These are phyloP conservation scores for Andrena fulva DNA, from an alignment of 2,888 invertebrate genomes.

Conservation along the genomic window DNA sequence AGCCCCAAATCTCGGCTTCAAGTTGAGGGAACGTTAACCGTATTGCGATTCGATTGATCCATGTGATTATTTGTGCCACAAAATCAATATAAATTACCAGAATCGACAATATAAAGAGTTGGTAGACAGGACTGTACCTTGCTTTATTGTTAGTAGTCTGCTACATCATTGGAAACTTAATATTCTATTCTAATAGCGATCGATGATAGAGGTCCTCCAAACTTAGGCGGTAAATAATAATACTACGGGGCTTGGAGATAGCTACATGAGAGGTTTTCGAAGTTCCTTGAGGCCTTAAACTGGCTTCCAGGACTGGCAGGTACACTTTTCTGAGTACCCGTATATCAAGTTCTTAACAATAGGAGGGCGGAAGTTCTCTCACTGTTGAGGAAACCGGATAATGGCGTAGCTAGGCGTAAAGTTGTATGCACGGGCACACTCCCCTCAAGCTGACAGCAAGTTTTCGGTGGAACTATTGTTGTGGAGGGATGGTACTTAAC, in stretches of 20 bases:
- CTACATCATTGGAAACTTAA: neutral
- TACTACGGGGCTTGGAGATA: neutral
- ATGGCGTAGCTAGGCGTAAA: conserved; percentile 10
- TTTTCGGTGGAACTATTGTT: neutral
- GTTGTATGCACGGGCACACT: conserved; percentile 21
- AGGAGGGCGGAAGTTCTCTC: conserved; percentile 5
- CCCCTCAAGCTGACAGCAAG: conserved; percentile 6
- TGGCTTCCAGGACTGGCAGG: neutral
- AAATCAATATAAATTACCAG: conserved; percentile 10
- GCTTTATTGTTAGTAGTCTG: no score
- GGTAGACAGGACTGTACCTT: no score
- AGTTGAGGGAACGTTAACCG: conserved; percentile 49
- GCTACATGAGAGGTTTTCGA: neutral
- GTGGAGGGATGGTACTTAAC: neutral
- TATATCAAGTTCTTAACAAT: conserved; percentile 45
- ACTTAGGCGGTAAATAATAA: neutral
- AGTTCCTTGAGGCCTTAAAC: neutral
- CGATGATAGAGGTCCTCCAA: neutral
- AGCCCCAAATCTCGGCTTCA: conserved; percentile 33
- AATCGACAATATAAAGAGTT: neutral
- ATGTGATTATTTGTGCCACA: conserved; percentile 2
- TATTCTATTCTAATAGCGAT: neutral
- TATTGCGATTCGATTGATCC: conserved; percentile 26
- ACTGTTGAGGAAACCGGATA: conserved; percentile 10
- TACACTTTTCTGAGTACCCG: conserved; percentile 8